Evolutionary conservation across 2,888 invertebrate genomes (phyloP).

Genomic region (Amiota communis): DNA sequence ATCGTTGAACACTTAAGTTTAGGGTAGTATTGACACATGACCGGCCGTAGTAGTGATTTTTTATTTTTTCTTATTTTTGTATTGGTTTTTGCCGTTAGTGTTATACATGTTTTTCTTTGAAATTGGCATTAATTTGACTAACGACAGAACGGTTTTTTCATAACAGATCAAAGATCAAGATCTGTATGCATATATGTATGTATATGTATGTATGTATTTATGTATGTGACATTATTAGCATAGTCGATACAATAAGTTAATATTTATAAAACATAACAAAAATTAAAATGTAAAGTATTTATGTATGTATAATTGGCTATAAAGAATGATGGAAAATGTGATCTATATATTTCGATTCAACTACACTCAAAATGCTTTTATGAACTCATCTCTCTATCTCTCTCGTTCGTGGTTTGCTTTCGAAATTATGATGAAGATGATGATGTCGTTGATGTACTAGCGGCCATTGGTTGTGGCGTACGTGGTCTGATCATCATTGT

Average conservation of each 20-base stretch:
- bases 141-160: conserved; percentile 2
- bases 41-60: conserved; percentile 49
- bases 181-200: not conserved
- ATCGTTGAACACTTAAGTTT: conserved; percentile 3
- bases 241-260: conserved; percentile 66
- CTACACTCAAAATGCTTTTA: conserved; percentile 37
- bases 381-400: not conserved
- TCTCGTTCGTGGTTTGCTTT: conserved; percentile 17
- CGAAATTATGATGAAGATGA: conserved; percentile 43
- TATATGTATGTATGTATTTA: not conserved
- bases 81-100: not conserved
- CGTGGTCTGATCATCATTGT: conserved; percentile 92
- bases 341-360: conserved; percentile 12
- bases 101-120: not conserved
- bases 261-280: conserved; percentile 64
- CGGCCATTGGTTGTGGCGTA: conserved; percentile 63
- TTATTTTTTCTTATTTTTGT: not conserved
- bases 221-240: conserved; percentile 33
- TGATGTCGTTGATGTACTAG: conserved; percentile 55
- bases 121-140: not conserved
- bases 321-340: conserved; percentile 48
- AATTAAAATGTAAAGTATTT: conserved; percentile 52
- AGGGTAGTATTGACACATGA: conserved; percentile 51
- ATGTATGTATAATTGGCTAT: conserved; percentile 63
- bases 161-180: no score